A percentile compares a stretch with the other conserved stretches of the same genome.
Evolutionary conservation across 30 jellyfish, hydroid and myxozoan genomes (phyloP).

Genomic region (Pseudorhiza aurosa): DNA sequence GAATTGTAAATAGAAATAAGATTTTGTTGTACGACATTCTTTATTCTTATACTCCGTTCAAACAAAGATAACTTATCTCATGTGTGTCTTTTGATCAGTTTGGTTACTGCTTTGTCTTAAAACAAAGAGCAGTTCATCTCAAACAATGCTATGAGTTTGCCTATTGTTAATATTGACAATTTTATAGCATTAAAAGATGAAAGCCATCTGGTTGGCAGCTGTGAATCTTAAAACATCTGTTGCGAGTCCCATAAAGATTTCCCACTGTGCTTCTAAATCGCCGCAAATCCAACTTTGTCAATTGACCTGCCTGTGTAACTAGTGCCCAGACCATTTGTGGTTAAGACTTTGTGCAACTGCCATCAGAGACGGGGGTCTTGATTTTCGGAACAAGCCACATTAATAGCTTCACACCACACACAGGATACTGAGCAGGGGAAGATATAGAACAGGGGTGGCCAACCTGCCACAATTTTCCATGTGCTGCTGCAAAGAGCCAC

Average conservation of each 20-base stretch:
- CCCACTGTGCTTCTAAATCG: conserved; percentile 72
- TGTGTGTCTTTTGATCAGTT: conserved; percentile 70
- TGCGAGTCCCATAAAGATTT: conserved; percentile 49
- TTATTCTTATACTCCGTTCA: conserved; percentile 22
- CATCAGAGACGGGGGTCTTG: conserved; percentile 25
- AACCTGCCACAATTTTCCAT: too few species aligned
- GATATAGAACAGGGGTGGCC: too few species aligned
- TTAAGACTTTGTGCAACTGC: conserved; percentile 7
- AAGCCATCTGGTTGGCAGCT: conserved; percentile 76
- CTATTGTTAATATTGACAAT: conserved; percentile 70
- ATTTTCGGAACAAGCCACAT: too few species aligned
- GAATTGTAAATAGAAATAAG: conserved; percentile 34
- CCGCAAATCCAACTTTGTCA: conserved; percentile 63
- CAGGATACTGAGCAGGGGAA: too few species aligned
- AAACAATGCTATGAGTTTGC: conserved; percentile 25
- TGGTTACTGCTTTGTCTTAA: conserved; percentile 29
- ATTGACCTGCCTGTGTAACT: conserved; percentile 42
- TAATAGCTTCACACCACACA: too few species aligned
- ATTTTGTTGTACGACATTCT: conserved; percentile 29
- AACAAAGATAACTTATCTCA: conserved; percentile 62
- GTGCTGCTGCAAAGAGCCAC: too few species aligned
- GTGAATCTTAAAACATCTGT: conserved; percentile 65
- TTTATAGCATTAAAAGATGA: conserved; percentile 39
- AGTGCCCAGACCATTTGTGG: conserved; percentile 57
- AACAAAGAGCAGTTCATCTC: conserved; percentile 31